A percentile compares a stretch with the other conserved stretches of the same genome.
Evolutionary conservation across 1,140 invertebrate species (phyloP).

Genomic region (Radopholus similis): DNA sequence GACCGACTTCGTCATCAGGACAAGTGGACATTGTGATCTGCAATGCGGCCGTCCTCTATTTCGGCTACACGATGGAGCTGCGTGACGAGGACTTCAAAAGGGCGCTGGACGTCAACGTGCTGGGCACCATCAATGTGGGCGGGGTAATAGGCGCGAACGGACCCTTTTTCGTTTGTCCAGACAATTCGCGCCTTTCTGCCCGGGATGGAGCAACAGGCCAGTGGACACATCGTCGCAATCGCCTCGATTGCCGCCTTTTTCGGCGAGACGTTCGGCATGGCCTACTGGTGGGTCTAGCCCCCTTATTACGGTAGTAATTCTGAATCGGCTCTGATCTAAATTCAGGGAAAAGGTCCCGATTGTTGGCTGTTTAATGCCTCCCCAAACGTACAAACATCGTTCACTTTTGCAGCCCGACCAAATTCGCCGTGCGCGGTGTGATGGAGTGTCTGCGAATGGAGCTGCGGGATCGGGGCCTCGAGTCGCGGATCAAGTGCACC

Average conservation of each 20-base stretch:
- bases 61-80: slow-evolving; percentile 45
- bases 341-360: neutral
- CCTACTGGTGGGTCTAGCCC: slow-evolving; percentile 53
- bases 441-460: slow-evolving; percentile 60
- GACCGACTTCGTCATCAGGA: neutral
- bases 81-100: slow-evolving; percentile 41
- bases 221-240: slow-evolving; percentile 56
- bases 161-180: slow-evolving; percentile 26
- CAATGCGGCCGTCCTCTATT: slow-evolving; percentile 54
- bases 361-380: neutral
- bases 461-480: slow-evolving; percentile 49
- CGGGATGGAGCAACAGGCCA: slow-evolving; percentile 47
- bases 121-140: slow-evolving; percentile 54
- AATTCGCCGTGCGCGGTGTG: slow-evolving; percentile 57
- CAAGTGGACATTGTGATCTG: slow-evolving; percentile 54
- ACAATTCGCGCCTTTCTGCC: slow-evolving; percentile 56
- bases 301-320: too few relatives aligned
- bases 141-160: too few relatives aligned
- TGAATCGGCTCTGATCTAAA: neutral
- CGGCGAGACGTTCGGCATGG: slow-evolving; percentile 57
- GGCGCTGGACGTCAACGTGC: slow-evolving; percentile 50
- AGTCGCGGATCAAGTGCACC: slow-evolving; percentile 48
- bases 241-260: slow-evolving; percentile 56
- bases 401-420: slow-evolving; percentile 47
- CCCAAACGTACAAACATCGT: slow-evolving; percentile 3